A percentile compares a stretch with the other conserved stretches of the same genome.
Evolutionary conservation across 1,140 invertebrate genomes (phyloP).

Genomic region (Lordiphosa stackelbergi): DNA sequence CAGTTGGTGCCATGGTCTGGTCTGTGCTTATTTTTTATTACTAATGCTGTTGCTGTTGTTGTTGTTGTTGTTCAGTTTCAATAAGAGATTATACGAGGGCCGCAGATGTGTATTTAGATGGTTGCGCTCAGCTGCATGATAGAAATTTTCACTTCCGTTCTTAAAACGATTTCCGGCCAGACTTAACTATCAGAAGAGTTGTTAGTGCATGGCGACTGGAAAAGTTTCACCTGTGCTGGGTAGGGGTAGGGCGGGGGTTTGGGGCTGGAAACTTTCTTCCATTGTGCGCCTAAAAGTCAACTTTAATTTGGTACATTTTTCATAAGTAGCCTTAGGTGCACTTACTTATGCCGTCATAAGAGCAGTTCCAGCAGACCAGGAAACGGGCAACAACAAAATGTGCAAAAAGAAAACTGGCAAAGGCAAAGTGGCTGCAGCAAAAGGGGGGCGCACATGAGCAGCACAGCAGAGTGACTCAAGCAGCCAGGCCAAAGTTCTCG

Average conservation of each 20-base stretch:
- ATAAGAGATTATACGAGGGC: conserved; percentile 65
- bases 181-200: conserved; percentile 42
- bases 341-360: conserved; percentile 73
- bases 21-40: not conserved
- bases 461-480: conserved; percentile 39
- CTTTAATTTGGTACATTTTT: conserved; percentile 75
- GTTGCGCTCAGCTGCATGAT: conserved; percentile 68
- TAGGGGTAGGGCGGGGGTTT: not conserved
- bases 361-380: conserved; percentile 29
- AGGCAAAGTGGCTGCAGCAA: conserved; percentile 17
- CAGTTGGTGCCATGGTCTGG: conserved; percentile 25
- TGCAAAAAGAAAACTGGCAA: conserved; percentile 62
- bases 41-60: conserved; percentile 10
- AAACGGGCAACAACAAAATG: conserved; percentile 25
- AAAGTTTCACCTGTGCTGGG: conserved; percentile 43
- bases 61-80: conserved; percentile 55
- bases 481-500: conserved; percentile 43
- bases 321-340: conserved; percentile 76
- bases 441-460: conserved; percentile 31
- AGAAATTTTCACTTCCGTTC: conserved; percentile 75
- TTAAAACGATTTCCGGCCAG: conserved; percentile 69
- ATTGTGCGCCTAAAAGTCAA: conserved; percentile 69
- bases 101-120: conserved; percentile 66
- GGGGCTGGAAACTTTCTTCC: not conserved
- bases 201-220: conserved; percentile 51